These are phyloP conservation scores for Hoplostethus atlanticus DNA, from an alignment of 2,797 vertebrate species.

Conservation along the genomic window DNA sequence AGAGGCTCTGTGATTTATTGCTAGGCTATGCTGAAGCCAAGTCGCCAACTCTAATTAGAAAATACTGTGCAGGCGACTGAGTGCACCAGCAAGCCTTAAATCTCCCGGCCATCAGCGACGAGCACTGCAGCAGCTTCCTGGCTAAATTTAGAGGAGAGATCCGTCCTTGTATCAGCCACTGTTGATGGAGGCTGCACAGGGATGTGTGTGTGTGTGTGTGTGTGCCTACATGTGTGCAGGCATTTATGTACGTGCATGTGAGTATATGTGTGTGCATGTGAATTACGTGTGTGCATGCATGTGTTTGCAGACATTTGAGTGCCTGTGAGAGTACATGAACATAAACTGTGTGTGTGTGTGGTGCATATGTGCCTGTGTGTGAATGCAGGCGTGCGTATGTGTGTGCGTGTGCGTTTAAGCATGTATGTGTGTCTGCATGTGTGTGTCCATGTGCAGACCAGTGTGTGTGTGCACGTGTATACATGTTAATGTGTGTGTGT, in stretches of 20 bases:
- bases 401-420: neutral
- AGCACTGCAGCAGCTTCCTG: constrained; percentile 70
- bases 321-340: no score
- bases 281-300: neutral
- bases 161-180: neutral
- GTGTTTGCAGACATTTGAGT: neutral
- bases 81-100: constrained; percentile 80
- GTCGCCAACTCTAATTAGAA: constrained; percentile 87
- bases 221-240: neutral
- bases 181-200: no score
- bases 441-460: neutral
- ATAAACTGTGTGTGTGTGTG: no score
- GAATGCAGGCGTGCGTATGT: neutral
- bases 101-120: constrained; percentile 70
- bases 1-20: constrained; percentile 86
- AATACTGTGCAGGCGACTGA: constrained; percentile 83
- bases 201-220: neutral
- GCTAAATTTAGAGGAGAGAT: constrained; percentile 46
- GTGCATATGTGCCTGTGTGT: no score
- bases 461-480: neutral
- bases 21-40: constrained; percentile 78
- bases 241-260: neutral
- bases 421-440: constrained; percentile 1
- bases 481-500: neutral
- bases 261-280: neutral